These are phyloP conservation scores for Cabera pusaria DNA, from an alignment of 2,888 invertebrate genomes.

Conservation along the genomic window DNA sequence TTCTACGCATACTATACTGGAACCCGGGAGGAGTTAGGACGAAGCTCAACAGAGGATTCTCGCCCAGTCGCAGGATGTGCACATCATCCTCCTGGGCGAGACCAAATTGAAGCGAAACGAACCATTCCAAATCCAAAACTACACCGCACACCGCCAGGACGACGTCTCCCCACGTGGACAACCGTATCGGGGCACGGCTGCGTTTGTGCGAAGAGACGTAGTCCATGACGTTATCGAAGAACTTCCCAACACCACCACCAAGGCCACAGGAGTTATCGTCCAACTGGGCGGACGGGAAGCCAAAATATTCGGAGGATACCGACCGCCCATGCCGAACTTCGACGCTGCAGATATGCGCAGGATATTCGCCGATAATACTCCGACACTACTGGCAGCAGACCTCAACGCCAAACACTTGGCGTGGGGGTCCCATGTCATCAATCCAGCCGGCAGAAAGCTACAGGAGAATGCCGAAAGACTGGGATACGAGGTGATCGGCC, in stretches of 20 bases:
- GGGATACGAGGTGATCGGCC: neutral
- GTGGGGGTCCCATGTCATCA: too few species aligned
- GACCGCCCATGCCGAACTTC: neutral
- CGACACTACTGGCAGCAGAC: too few species aligned
- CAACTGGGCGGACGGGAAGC: neutral
- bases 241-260: neutral
- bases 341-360: too few species aligned
- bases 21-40: conserved; percentile 2
- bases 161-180: neutral
- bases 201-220: neutral
- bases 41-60: neutral
- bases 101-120: neutral
- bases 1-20: conserved; percentile 1
- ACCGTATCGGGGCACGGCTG: conserved; percentile 3
- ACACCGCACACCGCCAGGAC: neutral
- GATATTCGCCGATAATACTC: too few species aligned
- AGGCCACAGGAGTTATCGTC: neutral
- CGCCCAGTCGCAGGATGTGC: neutral
- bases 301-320: neutral
- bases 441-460: neutral
- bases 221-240: neutral
- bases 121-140: neutral
- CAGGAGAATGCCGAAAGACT: neutral
- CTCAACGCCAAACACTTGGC: too few species aligned
- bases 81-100: neutral